Conservation (phyloP, 2,888 invertebrate species). For the Orchesellides sinensis region DNA sequence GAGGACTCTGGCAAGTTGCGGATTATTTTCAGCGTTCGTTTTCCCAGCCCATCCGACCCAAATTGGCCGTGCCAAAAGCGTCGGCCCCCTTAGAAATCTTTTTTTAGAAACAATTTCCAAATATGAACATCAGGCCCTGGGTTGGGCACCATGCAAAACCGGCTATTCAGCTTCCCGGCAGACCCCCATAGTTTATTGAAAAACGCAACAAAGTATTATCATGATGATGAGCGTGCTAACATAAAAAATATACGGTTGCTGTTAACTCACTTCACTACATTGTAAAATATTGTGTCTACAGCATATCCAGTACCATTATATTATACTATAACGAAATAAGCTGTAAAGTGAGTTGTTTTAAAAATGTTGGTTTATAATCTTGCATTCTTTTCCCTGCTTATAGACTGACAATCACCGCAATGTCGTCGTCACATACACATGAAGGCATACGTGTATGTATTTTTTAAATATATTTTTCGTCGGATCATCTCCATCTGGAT, state of each 20-base stretch:
- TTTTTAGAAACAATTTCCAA: slow-evolving; percentile 74
- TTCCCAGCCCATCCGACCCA: slow-evolving; percentile 72
- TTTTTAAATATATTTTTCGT: too few species aligned
- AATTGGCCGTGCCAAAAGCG: slow-evolving; percentile 72
- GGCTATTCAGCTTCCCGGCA: slow-evolving; percentile 67
- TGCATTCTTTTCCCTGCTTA: slow-evolving; percentile 24
- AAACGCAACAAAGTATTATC: slow-evolving; percentile 61
- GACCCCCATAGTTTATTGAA: slow-evolving; percentile 66
- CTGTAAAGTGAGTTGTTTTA: background rate
- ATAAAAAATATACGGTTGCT: slow-evolving; percentile 24
- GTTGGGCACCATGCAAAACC: slow-evolving; percentile 64
- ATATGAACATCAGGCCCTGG: slow-evolving; percentile 76
- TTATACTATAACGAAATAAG: background rate
- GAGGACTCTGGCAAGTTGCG: slow-evolving; percentile 69
- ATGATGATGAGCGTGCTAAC: slow-evolving; percentile 11
- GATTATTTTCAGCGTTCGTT: slow-evolving; percentile 72
- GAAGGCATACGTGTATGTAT: slow-evolving; percentile 30
- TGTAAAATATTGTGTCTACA: slow-evolving; percentile 9
- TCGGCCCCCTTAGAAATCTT: slow-evolving; percentile 72
- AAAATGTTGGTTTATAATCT: background rate
- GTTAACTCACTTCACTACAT: background rate
- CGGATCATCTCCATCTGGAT: slow-evolving; percentile 52
- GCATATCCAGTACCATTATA: background rate
- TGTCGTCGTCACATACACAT: slow-evolving; percentile 58
- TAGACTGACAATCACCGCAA: slow-evolving; percentile 56